Percentiles rank a stretch among this genome's conserved stretches.
Evolutionary conservation across 2,113 vertebrate genomes (phyloP).

Genomic region (Galemys pyrenaicus): DNA sequence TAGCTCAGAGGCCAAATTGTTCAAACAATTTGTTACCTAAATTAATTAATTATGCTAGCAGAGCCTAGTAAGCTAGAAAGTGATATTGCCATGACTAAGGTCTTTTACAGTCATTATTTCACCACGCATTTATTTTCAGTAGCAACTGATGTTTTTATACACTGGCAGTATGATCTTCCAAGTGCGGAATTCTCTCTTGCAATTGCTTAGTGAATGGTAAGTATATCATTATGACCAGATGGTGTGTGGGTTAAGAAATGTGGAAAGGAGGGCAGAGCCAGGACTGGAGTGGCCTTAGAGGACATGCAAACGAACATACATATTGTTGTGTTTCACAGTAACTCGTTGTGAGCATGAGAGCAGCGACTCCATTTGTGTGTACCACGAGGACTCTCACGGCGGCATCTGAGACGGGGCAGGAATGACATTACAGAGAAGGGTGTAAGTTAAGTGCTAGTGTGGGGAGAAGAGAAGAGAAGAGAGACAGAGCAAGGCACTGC

Average conservation of each 20-base stretch:
- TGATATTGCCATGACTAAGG: not conserved
- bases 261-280: not conserved
- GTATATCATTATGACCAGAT: not conserved
- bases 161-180: not conserved
- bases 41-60: not conserved
- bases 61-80: not conserved
- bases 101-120: constrained; percentile 26
- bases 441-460: not conserved
- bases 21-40: not conserved
- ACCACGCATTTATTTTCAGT: not conserved
- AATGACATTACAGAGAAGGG: not conserved
- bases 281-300: not conserved
- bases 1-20: not conserved
- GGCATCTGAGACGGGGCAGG: not conserved
- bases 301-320: not conserved
- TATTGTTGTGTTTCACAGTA: not conserved
- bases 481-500: not conserved
- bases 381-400: not conserved
- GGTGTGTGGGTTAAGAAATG: not conserved
- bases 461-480: not conserved
- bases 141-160: not conserved
- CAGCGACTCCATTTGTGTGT: not conserved
- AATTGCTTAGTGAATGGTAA: not conserved
- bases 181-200: not conserved
- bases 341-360: not conserved